Evolutionary conservation across 2,888 invertebrate genomes (phyloP).

Genomic region (Azorinus chamasolen): DNA sequence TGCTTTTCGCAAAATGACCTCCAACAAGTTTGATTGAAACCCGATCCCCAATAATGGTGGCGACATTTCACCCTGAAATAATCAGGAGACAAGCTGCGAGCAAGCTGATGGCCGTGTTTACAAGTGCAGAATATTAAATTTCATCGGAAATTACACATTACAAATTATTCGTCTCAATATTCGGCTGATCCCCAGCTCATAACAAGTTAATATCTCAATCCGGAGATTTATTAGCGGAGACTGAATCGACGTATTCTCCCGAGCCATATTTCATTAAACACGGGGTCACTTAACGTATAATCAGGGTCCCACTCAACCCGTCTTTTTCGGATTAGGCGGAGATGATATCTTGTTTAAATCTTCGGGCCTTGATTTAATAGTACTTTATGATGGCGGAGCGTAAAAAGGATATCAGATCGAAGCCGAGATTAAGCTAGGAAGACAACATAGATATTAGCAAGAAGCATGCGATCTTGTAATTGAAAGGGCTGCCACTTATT

Average conservation of each 20-base stretch:
- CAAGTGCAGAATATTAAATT: slow-evolving; percentile 61
- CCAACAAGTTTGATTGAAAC: slow-evolving; percentile 32
- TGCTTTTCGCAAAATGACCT: slow-evolving; percentile 17
- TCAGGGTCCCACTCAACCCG: slow-evolving; percentile 22
- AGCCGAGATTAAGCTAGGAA: slow-evolving; percentile 44
- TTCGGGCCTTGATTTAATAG: slow-evolving; percentile 54
- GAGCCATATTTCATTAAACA: slow-evolving; percentile 55
- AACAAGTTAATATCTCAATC: slow-evolving; percentile 50
- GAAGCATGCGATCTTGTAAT: slow-evolving; percentile 49
- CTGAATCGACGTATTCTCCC: slow-evolving; percentile 19
- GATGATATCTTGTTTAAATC: slow-evolving; percentile 47
- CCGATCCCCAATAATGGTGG: slow-evolving; percentile 21
- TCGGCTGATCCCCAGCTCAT: slow-evolving; percentile 43
- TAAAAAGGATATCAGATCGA: slow-evolving; percentile 36
- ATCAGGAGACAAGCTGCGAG: slow-evolving; percentile 37
- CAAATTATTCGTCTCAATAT: slow-evolving; percentile 68
- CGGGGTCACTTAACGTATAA: slow-evolving; percentile 27
- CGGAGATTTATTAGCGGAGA: slow-evolving; percentile 47
- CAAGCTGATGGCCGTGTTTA: slow-evolving; percentile 29
- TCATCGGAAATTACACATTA: slow-evolving; percentile 70
- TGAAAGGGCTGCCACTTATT: slow-evolving; percentile 26
- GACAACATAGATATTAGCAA: slow-evolving; percentile 1
- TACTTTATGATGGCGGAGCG: slow-evolving; percentile 42
- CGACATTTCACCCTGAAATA: slow-evolving; percentile 47
- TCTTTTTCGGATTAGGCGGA: slow-evolving; percentile 46